These are phyloP conservation scores for Drosophila micromelanica DNA, from an alignment of 1,140 invertebrate species.

Conservation along the genomic window DNA sequence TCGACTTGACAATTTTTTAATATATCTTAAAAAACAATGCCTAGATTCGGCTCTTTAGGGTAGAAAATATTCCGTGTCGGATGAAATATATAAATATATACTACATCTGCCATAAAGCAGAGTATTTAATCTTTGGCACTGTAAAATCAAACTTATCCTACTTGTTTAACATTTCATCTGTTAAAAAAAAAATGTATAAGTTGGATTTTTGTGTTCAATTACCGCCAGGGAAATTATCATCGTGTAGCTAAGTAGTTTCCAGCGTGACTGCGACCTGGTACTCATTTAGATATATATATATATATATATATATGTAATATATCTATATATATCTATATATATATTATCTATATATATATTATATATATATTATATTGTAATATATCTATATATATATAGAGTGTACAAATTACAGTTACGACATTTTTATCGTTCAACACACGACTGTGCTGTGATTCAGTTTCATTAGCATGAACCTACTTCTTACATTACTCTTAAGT, in stretches of 20 bases:
- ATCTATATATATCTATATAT: no score
- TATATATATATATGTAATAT: not conserved
- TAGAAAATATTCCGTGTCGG: no score
- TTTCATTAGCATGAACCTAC: constrained; percentile 9
- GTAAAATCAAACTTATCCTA: not conserved
- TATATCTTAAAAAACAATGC: not conserved
- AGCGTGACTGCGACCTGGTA: constrained; percentile 25
- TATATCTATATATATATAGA: not conserved
- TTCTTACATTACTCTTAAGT: not conserved
- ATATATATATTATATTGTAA: no score
- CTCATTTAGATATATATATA: not conserved
- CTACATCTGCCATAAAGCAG: not conserved
- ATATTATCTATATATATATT: no score
- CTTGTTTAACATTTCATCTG: not conserved
- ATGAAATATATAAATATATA: no score
- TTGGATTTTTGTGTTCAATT: constrained; percentile 19
- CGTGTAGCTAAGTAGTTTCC: constrained; percentile 31
- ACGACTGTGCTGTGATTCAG: constrained; percentile 3
- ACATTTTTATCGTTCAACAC: constrained; percentile 9
- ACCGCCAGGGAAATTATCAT: constrained; percentile 35
- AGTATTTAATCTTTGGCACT: constrained; percentile 15
- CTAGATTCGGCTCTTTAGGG: no score
- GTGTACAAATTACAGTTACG: constrained; percentile 27
- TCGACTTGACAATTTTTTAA: no score
- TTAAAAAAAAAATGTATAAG: constrained; percentile 14